phyloP scores from a whole-genome alignment of 2,888 invertebrate species.

The Tetrapedia diversipes region DNA sequence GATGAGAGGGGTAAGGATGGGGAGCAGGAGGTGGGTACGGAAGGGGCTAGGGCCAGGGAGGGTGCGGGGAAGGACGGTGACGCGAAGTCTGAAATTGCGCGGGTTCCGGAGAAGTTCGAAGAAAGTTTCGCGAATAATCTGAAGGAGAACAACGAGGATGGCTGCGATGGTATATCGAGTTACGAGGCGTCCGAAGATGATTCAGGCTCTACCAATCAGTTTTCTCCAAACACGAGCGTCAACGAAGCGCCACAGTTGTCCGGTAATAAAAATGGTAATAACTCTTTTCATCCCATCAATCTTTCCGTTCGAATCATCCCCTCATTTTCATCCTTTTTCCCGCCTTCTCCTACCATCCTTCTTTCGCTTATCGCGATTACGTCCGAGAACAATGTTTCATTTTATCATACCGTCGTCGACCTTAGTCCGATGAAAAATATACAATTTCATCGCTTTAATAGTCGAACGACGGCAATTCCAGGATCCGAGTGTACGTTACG shows the following conservation, averaged over 20 bases:
- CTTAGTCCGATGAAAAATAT: not conserved
- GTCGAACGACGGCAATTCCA: slow-evolving; percentile 41
- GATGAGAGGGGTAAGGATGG: too few relatives aligned
- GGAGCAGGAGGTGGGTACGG: too few relatives aligned
- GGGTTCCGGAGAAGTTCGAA: slow-evolving; percentile 1
- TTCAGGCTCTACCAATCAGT: slow-evolving; percentile 68
- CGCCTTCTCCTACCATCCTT: too few relatives aligned
- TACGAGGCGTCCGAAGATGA: slow-evolving; percentile 76
- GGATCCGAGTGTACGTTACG: too few relatives aligned
- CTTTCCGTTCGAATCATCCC: too few relatives aligned
- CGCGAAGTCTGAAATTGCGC: not conserved
- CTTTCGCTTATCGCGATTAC: too few relatives aligned
- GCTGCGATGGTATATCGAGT: slow-evolving; percentile 61
- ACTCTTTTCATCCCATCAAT: too few relatives aligned
- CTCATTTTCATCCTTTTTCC: not conserved
- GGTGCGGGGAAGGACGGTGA: not conserved
- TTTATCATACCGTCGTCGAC: too few relatives aligned
- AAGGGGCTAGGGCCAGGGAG: too few relatives aligned
- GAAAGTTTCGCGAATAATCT: slow-evolving; percentile 24
- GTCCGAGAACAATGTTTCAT: too few relatives aligned
- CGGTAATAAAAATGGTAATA: slow-evolving; percentile 63
- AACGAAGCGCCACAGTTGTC: slow-evolving; percentile 48
- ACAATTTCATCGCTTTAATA: slow-evolving; percentile 26
- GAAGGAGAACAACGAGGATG: slow-evolving; percentile 48
- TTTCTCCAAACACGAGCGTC: slow-evolving; percentile 56